phyloP scores from a whole-genome alignment of 30 jellyfish, hydroid and myxozoan species.

The Aurelia sp. region DNA sequence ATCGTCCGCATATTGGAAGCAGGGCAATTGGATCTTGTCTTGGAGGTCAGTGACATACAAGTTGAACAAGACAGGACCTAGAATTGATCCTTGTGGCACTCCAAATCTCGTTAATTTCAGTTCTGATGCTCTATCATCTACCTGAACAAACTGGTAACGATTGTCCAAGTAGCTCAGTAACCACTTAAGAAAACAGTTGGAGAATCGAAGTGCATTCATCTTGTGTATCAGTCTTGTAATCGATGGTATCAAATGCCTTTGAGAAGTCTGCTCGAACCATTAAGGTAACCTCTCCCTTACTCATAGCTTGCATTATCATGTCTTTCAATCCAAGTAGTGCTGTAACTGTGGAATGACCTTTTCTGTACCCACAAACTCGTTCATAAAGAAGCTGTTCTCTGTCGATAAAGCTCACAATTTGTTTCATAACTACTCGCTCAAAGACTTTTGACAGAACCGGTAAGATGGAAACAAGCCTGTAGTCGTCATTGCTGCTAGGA shows the following conservation, averaged over 20 bases:
- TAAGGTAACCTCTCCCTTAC: conserved; percentile 62
- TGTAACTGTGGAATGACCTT: conserved; percentile 66
- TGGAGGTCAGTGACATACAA: conserved; percentile 61
- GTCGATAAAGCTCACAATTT: conserved; percentile 30
- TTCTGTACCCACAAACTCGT: conserved; percentile 39
- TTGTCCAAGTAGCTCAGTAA: conserved; percentile 63
- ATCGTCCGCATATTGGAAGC: conserved; percentile 63
- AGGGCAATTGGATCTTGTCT: conserved; percentile 37
- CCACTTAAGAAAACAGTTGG: conserved; percentile 67
- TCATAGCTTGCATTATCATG: conserved; percentile 54
- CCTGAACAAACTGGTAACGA: conserved; percentile 68
- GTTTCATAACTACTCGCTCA: not conserved
- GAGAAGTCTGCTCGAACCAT: conserved; percentile 81
- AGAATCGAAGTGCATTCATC: conserved; percentile 69
- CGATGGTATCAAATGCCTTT: conserved; percentile 80
- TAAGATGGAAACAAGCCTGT: too few species aligned
- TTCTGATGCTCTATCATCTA: conserved; percentile 71
- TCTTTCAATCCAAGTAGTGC: conserved; percentile 56
- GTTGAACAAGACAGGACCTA: conserved; percentile 72
- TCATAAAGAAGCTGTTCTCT: conserved; percentile 6
- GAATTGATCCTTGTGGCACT: conserved; percentile 76
- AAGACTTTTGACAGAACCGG: conserved; percentile 11
- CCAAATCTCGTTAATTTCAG: conserved; percentile 40
- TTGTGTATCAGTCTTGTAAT: conserved; percentile 48
- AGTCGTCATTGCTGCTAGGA: too few species aligned